phyloP scores from a whole-genome alignment of 2,797 vertebrate species.

The Enoplosus armatus region DNA sequence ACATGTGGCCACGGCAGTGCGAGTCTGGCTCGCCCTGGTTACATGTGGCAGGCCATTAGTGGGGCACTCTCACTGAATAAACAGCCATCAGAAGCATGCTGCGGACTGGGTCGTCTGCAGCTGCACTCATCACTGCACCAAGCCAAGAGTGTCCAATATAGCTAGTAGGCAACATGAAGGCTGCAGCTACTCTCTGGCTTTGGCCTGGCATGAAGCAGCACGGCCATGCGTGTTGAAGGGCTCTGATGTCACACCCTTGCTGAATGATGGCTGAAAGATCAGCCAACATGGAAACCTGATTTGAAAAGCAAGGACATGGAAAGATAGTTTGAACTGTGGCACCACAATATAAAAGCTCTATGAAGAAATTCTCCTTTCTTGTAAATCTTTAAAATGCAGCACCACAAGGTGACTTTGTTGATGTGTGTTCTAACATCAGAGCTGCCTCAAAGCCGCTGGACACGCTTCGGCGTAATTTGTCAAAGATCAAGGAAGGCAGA shows the following conservation, averaged over 20 bases:
- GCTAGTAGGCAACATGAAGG: slow-evolving; percentile 68
- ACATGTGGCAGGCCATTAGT: slow-evolving; percentile 59
- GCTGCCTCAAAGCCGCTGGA: slow-evolving; percentile 21
- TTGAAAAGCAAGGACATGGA: slow-evolving; percentile 25
- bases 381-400: slow-evolving; percentile 20
- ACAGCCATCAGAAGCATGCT: slow-evolving; percentile 55
- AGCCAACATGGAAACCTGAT: slow-evolving; percentile 31
- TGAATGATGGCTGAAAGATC: slow-evolving; percentile 63
- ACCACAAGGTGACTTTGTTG: slow-evolving; percentile 12
- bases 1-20: slow-evolving; percentile 11
- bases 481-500: slow-evolving; percentile 24
- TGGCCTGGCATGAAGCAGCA: slow-evolving; percentile 51
- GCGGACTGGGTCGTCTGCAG: slow-evolving; percentile 73
- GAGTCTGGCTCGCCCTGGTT: slow-evolving; percentile 35
- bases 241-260: slow-evolving; percentile 68
- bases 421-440: background rate
- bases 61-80: slow-evolving; percentile 53
- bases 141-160: slow-evolving; percentile 70
- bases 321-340: background rate
- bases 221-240: slow-evolving; percentile 38
- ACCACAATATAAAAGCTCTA: background rate
- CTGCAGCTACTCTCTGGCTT: slow-evolving; percentile 61
- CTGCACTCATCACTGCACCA: slow-evolving; percentile 60
- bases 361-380: slow-evolving; percentile 20
- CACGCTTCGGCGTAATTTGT: slow-evolving; percentile 6